A percentile compares a stretch with the other conserved stretches of the same genome.
These are phyloP conservation scores for Euwallacea similis DNA, from an alignment of 1,140 invertebrate species.

Conservation along the genomic window DNA sequence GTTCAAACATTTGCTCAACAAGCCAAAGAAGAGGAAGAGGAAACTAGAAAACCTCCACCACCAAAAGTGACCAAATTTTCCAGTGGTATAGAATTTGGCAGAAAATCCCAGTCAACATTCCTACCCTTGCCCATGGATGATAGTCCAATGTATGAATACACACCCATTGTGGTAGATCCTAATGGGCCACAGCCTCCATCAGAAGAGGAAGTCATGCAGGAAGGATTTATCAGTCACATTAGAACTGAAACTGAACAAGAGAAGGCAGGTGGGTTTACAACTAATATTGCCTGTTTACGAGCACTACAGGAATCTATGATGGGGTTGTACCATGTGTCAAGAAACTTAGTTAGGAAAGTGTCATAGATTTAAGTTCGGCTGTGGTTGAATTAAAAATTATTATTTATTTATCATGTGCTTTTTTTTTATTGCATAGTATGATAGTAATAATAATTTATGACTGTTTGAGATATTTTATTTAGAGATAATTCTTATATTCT, in stretches of 20 bases:
- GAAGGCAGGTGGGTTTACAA: constrained; percentile 84
- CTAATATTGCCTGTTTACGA: constrained; percentile 79
- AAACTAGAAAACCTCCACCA: constrained; percentile 48
- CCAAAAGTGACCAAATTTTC: constrained; percentile 72
- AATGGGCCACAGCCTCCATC: constrained; percentile 76
- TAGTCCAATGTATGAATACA: constrained; percentile 73
- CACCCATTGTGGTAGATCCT: constrained; percentile 59
- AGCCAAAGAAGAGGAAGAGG: constrained; percentile 64
- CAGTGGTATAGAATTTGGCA: constrained; percentile 76
- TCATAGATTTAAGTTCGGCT: too few species aligned
- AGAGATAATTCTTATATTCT: too few species aligned
- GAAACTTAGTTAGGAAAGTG: too few species aligned
- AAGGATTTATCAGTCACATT: constrained; percentile 79
- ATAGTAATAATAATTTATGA: too few species aligned
- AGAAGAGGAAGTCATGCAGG: constrained; percentile 63
- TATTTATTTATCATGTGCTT: too few species aligned
- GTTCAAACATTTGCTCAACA: constrained; percentile 78
- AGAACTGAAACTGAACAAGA: constrained; percentile 70
- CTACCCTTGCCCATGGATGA: constrained; percentile 73
- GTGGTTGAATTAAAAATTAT: too few species aligned
- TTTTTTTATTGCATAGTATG: too few species aligned
- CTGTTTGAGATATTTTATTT: too few species aligned
- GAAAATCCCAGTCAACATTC: constrained; percentile 58
- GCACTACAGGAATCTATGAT: constrained; percentile 89
- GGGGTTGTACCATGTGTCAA: constrained; percentile 70